Evolutionary conservation across 2,797 vertebrate genomes (phyloP).

Genomic region (Tenualosa ilisha): DNA sequence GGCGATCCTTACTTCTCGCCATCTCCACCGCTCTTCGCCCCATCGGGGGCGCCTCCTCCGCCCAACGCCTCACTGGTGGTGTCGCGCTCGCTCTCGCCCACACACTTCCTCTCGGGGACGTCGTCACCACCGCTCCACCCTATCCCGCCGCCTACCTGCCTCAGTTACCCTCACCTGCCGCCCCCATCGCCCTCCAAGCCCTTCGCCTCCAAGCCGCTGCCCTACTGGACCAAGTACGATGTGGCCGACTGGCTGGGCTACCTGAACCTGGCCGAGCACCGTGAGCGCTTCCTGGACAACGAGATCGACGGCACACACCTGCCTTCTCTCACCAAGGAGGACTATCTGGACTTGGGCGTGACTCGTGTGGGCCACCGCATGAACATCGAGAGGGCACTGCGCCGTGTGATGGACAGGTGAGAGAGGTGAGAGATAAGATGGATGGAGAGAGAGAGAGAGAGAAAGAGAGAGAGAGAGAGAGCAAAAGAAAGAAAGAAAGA

Average conservation of each 20-base stretch:
- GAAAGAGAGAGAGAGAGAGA: slow-evolving; percentile 20
- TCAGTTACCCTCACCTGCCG: slow-evolving; percentile 78
- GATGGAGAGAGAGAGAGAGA: slow-evolving; percentile 28
- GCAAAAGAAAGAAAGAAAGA: slow-evolving; percentile 27
- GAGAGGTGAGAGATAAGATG: slow-evolving; percentile 34
- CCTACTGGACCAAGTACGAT: slow-evolving; percentile 95
- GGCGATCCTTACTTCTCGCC: slow-evolving; percentile 82
- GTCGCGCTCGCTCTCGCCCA: slow-evolving; percentile 86
- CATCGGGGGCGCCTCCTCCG: slow-evolving; percentile 76
- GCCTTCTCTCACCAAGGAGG: slow-evolving; percentile 93
- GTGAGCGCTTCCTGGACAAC: slow-evolving; percentile 92
- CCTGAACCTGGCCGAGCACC: slow-evolving; percentile 89
- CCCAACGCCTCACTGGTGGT: slow-evolving; percentile 74
- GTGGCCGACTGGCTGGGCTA: slow-evolving; percentile 94
- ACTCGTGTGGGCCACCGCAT: slow-evolving; percentile 95
- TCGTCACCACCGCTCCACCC: slow-evolving; percentile 80
- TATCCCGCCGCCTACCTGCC: slow-evolving; percentile 79
- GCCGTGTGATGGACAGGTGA: slow-evolving; percentile 89
- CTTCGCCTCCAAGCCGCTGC: slow-evolving; percentile 90
- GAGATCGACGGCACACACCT: slow-evolving; percentile 94
- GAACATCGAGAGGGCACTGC: slow-evolving; percentile 93
- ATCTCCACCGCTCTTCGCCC: slow-evolving; percentile 79
- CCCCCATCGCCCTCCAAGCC: slow-evolving; percentile 85
- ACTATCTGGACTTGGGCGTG: slow-evolving; percentile 92
- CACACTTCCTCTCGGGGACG: slow-evolving; percentile 83